Percentiles rank a stretch among this genome's conserved stretches.
These are phyloP conservation scores for Trachymyrmex septentrionalis DNA, from an alignment of 1,140 invertebrate species.

Conservation along the genomic window DNA sequence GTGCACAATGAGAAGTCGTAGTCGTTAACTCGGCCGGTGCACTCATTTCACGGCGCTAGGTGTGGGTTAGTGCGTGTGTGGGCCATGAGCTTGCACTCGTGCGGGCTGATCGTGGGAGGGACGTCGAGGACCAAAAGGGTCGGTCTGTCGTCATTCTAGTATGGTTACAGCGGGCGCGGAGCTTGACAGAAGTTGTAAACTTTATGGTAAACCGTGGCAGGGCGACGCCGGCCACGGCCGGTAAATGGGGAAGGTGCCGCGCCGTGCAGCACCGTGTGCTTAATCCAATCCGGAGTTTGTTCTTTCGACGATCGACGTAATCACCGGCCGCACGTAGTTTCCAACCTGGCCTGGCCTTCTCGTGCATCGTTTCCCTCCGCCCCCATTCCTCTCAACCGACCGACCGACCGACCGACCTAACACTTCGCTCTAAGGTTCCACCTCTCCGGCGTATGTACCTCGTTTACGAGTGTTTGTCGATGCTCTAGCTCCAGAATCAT, in stretches of 20 bases:
- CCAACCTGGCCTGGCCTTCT: constrained; percentile 70
- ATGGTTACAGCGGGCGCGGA: constrained; percentile 74
- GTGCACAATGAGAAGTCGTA: constrained; percentile 61
- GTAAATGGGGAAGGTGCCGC: constrained; percentile 79
- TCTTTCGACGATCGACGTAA: constrained; percentile 84
- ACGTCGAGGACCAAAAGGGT: constrained; percentile 73
- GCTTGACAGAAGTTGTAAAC: constrained; percentile 82
- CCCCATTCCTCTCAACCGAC: constrained; percentile 31
- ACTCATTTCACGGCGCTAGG: constrained; percentile 39
- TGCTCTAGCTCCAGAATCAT: constrained; percentile 54
- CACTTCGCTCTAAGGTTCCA: constrained; percentile 75
- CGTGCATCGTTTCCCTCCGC: constrained; percentile 8
- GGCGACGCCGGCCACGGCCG: constrained; percentile 74
- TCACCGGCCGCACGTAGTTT: constrained; percentile 81
- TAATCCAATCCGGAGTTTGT: constrained; percentile 84
- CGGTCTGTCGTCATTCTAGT: constrained; percentile 78
- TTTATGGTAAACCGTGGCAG: constrained; percentile 83
- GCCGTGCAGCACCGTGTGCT: constrained; percentile 75
- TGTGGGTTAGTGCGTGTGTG: constrained; percentile 27
- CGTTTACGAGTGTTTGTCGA: constrained; percentile 75
- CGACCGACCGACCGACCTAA: constrained; percentile 63
- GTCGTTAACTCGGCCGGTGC: constrained; percentile 63
- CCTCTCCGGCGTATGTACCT: constrained; percentile 72
- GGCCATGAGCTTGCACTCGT: constrained; percentile 13
- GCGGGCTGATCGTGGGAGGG: constrained; percentile 69